A percentile compares a stretch with the other conserved stretches of the same genome.
phyloP scores from a whole-genome alignment of 2,888 invertebrate genomes.

The Boloria selene region DNA sequence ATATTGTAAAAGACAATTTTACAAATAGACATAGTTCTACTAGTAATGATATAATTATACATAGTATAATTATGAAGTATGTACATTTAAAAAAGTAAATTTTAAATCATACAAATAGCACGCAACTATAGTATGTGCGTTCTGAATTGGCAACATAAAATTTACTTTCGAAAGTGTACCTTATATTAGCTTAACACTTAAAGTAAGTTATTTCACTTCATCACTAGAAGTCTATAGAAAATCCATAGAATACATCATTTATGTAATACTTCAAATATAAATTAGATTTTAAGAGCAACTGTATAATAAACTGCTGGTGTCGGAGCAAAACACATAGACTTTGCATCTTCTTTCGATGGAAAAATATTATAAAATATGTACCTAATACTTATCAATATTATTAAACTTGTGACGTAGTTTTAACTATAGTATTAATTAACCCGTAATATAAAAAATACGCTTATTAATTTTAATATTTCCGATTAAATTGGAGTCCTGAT shows the following conservation, averaged over 20 bases:
- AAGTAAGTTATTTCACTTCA: conserved; percentile 3
- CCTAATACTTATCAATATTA: conserved; percentile 28
- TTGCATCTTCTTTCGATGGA: conserved; percentile 34
- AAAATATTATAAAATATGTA: conserved; percentile 12
- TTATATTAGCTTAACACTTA: conserved; percentile 5
- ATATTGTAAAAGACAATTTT: conserved; percentile 20
- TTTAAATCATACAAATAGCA: background rate
- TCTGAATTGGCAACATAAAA: background rate
- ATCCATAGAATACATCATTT: conserved; percentile 14
- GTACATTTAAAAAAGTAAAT: conserved; percentile 4
- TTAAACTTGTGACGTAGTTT: conserved; percentile 33
- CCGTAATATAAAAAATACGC: conserved; percentile 78
- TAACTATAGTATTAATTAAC: conserved; percentile 54
- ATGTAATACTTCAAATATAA: conserved; percentile 13
- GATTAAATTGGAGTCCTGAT: conserved; percentile 80
- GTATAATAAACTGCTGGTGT: conserved; percentile 42
- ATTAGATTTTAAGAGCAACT: conserved; percentile 31
- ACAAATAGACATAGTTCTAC: conserved; percentile 9
- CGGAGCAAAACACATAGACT: conserved; percentile 40
- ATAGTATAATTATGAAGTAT: background rate
- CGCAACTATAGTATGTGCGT: no score
- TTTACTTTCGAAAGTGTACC: conserved; percentile 12
- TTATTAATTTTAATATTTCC: conserved; percentile 82
- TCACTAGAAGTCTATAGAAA: conserved; percentile 19
- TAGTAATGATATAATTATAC: background rate